Evolutionary conservation across 1,140 invertebrate genomes (phyloP), one percentile per base, ranked within the genome.

Genomic region (Acyrthosiphon pisum): DNA sequence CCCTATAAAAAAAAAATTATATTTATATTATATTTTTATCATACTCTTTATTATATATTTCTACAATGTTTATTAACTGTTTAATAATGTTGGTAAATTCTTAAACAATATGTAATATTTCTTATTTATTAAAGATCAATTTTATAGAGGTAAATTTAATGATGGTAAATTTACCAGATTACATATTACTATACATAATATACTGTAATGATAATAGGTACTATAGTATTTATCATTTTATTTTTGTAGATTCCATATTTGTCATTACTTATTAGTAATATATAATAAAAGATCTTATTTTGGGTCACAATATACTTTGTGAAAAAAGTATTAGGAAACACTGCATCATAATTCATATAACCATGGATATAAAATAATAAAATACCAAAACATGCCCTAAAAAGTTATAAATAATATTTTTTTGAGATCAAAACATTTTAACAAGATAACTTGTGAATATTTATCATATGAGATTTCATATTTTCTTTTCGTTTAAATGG

Each of bases 401-500:
- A 76, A 76, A 76, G n/a, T 4, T 1, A 76, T 76, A 76, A 68
- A 68, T 60, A 30, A 60, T 56, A n/a, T n/a, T 18, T n/a, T 76
- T 30, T 83, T 30, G 44, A 46, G 84, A 86, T 86, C 44, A 86
- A 90, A 53, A 56, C 6, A 37, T 48, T 56, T 90, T 56, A 90
- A 56, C 50, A 35, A 35, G 20, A 30, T 35, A 93, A 48, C 37
- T 93, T 93, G 22, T 94, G 93, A 48, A 88, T 53, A 35, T 92
- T 76, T 46, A 93, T 94, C 94, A 95, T 95, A 90, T 95, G 95
- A 35, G 95, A 94, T 90, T 95, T 95, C 8, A 96, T 93, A 0
- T 95, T 95, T 94, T 97, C 95, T 92, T 95, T 95, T 93, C 95
- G 95, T 94, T 96, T 96, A 87, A 95, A 95, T 56, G 95, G 95